Percentiles rank a stretch among this genome's conserved stretches.
Evolutionary conservation across 2,797 vertebrate genomes (phyloP).

Genomic region (Pipistrellus nathusii): DNA sequence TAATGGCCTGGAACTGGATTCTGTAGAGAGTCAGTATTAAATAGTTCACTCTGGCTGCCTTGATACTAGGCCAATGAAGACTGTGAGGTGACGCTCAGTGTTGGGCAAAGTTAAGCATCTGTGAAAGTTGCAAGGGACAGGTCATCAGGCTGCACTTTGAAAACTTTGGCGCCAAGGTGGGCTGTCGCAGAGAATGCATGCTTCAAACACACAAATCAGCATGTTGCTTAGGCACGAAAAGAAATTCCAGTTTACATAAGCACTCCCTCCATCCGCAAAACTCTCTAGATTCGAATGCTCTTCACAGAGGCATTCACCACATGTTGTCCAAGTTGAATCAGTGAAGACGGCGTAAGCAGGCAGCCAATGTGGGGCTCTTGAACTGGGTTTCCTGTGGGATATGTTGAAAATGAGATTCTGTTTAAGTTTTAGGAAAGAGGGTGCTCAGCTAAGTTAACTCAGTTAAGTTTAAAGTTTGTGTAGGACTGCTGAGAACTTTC

Average conservation of each 20-base stretch:
- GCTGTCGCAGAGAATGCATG: not conserved
- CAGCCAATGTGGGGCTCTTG: not conserved
- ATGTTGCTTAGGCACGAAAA: not conserved
- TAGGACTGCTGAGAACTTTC: not conserved
- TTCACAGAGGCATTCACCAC: not conserved
- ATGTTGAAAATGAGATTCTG: not conserved
- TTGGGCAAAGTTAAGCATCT: not conserved
- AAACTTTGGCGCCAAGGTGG: not conserved
- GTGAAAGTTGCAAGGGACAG: not conserved
- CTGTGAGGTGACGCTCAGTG: not conserved
- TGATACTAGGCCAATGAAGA: not conserved
- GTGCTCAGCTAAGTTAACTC: not conserved
- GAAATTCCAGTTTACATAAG: not conserved
- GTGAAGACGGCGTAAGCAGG: not conserved
- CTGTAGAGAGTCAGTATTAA: not conserved
- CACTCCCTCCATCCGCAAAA: not conserved
- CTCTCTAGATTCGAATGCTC: not conserved
- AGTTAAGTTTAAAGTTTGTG: conserved; percentile 41
- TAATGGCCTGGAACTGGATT: conserved; percentile 29
- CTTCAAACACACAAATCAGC: not conserved
- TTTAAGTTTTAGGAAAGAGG: conserved; percentile 16
- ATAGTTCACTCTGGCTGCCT: not conserved
- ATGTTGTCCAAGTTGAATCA: not conserved
- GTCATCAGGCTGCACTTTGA: not conserved
- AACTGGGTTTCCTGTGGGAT: not conserved